A percentile compares a stretch with the other conserved stretches of the same genome.
phyloP scores from a whole-genome alignment of 2,888 invertebrate genomes.

The Laspeyria flexula region DNA sequence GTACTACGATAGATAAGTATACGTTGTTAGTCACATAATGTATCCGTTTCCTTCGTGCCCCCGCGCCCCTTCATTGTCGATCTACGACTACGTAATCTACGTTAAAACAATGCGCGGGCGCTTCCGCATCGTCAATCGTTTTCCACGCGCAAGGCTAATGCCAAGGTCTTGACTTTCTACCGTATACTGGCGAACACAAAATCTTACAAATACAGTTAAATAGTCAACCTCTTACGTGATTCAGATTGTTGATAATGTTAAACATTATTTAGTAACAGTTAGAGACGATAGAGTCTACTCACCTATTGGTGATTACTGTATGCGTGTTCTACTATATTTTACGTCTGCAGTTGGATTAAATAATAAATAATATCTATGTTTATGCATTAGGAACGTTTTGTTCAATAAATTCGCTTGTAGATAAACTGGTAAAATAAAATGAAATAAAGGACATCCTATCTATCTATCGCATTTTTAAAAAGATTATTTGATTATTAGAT shows the following conservation, averaged over 20 bases:
- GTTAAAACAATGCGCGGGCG: slow-evolving; percentile 74
- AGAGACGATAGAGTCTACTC: neutral
- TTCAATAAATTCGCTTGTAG: no score
- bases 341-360: no score
- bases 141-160: slow-evolving; percentile 82
- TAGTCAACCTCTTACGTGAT: slow-evolving; percentile 5
- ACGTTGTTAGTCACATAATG: slow-evolving; percentile 50
- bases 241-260: neutral
- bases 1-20: no score
- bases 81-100: slow-evolving; percentile 57
- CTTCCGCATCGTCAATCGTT: slow-evolving; percentile 79
- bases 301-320: neutral
- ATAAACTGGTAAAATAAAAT: no score
- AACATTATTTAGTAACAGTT: neutral
- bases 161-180: slow-evolving; percentile 82
- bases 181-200: slow-evolving; percentile 39
- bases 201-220: slow-evolving; percentile 33
- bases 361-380: no score
- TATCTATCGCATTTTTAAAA: no score
- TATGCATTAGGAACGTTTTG: no score
- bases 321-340: no score
- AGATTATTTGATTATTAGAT: no score
- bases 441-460: no score
- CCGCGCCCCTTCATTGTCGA: slow-evolving; percentile 24
- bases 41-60: slow-evolving; percentile 54